phyloP scores from a whole-genome alignment of 2,797 vertebrate genomes.

The Mastacembelus armatus region DNA sequence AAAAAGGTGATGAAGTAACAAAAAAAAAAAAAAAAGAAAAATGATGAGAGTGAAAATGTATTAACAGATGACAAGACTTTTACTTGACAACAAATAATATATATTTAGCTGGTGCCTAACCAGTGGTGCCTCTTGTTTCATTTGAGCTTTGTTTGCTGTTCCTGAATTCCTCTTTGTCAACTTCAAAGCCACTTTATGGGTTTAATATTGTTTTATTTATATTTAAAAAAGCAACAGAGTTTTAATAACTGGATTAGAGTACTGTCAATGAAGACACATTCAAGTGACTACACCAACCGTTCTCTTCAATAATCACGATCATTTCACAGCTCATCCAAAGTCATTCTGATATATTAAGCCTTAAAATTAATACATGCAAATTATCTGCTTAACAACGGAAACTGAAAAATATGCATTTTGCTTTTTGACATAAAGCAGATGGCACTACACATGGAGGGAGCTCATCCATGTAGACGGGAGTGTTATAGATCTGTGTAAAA shows the following conservation, averaged over 20 bases:
- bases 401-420: too few species aligned
- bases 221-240: neutral
- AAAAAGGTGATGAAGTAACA: slow-evolving; percentile 26
- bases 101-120: slow-evolving; percentile 14
- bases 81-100: slow-evolving; percentile 6
- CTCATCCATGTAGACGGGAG: too few species aligned
- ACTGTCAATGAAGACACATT: neutral
- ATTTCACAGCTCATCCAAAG: too few species aligned
- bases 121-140: slow-evolving; percentile 27
- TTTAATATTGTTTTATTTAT: neutral
- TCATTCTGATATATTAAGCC: too few species aligned
- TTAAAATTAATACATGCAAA: too few species aligned
- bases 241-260: neutral
- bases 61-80: neutral
- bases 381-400: too few species aligned
- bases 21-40: slow-evolving; percentile 23
- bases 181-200: slow-evolving; percentile 5
- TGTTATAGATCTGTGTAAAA: too few species aligned
- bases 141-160: slow-evolving; percentile 6
- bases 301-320: too few species aligned
- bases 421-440: too few species aligned
- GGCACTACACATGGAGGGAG: too few species aligned
- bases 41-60: slow-evolving; percentile 50
- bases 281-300: neutral
- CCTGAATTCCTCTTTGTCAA: slow-evolving; percentile 3